Evolutionary conservation across 2,888 invertebrate species (phyloP), one percentile per base, ranked within the genome.

Genomic region (Heliconius ismenius): DNA sequence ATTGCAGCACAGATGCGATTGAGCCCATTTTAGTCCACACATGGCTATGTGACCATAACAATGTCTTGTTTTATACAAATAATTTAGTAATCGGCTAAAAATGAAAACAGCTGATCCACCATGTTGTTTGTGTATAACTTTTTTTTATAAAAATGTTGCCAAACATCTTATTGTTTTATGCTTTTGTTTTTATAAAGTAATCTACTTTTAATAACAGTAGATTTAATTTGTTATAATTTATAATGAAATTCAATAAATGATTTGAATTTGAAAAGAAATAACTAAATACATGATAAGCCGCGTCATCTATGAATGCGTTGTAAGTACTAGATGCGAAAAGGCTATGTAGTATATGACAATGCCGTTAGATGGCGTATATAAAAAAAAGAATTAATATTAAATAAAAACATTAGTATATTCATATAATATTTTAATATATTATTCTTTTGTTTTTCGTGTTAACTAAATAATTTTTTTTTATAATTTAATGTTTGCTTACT

Each of bases 1-100:
- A 98, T 95, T 98, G 98, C 92, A 98, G 96, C 95, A 98, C 98
- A 92, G 98, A 98, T 94, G 98, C 97, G 95, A 98, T 98, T 92
- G 98, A 97, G 94, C 98, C 98, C 98, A 98, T 98, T 93, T 92
- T 94, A 94, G 91, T 92, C 92, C 91, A 93, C 91, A 91, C 94
- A 94, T 94, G 94, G 94, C 93, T 94, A 94, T 88, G 88, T 88
- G 86, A 93, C 93, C 94, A 93, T 93, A 90, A 89, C 91, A 92
- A 87, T 85, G 85, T 91, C 85, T 88, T 89, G 88, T 91, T 92
- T 84, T 91, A 91, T 89, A 82, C 83, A 89, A 93, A 92, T 85
- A 91, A 91, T 89, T 89, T 87, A 84, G 84, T 84, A 86, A 84
- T 85, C 84, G 83, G 86, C 88, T 58, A 90, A 91, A 90, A 90